Evolutionary conservation across 2,113 vertebrate species (phyloP).

Genomic region (Caranx ignobilis): DNA sequence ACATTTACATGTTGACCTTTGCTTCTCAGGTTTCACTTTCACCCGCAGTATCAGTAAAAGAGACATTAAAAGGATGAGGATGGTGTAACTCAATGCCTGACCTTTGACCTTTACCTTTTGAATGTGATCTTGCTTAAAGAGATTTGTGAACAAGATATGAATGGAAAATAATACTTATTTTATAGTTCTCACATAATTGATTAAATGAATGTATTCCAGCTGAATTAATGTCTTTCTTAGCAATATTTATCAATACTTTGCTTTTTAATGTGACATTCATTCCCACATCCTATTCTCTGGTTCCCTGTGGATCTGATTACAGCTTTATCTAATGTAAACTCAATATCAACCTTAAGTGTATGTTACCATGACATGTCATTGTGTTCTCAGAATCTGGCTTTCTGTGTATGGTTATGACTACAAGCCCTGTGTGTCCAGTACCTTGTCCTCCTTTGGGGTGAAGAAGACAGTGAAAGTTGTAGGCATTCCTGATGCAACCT

Average conservation of each 20-base stretch:
- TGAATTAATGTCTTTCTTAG: neutral
- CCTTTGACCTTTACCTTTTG: conserved; percentile 29
- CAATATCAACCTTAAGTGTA: neutral
- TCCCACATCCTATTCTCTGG: neutral
- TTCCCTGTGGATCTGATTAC: conserved; percentile 11
- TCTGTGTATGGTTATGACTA: neutral
- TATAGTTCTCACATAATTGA: neutral
- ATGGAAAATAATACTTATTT: neutral
- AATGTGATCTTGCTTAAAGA: neutral
- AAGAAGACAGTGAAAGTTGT: conserved; percentile 85
- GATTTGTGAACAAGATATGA: neutral
- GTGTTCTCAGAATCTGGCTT: neutral
- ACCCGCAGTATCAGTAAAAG: conserved; percentile 24
- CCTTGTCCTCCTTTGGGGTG: conserved; percentile 89
- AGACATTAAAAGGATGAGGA: conserved; percentile 11
- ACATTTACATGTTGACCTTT: conserved; percentile 16
- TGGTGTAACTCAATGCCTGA: conserved; percentile 42
- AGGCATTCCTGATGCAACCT: conserved; percentile 85
- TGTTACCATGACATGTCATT: neutral
- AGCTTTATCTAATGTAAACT: conserved; percentile 13
- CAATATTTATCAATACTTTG: neutral
- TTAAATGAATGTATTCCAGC: neutral
- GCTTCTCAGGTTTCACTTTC: conserved; percentile 39
- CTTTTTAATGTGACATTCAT: conserved; percentile 12
- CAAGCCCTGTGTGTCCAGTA: conserved; percentile 50